Evolutionary conservation across 2,888 invertebrate species (phyloP), one percentile per base, ranked within the genome.

Genomic region (Diadromus collaris): DNA sequence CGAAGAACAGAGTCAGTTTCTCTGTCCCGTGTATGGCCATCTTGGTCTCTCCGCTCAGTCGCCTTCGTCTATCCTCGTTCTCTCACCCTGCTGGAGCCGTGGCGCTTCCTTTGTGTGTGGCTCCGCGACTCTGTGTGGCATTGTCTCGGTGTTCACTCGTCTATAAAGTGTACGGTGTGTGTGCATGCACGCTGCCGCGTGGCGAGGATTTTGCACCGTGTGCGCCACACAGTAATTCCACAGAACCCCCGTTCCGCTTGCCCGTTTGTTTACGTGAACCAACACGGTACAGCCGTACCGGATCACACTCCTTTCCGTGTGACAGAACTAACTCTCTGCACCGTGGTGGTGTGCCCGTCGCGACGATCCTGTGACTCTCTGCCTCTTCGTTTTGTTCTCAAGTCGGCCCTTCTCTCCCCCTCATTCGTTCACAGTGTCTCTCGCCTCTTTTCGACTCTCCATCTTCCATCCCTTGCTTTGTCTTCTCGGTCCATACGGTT

Each of bases 401-500:
- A 46, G 64, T 46, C 56, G 38, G 32, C 73, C 63, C 61, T 51
- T 76, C 64, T 54, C 61, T 51, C 46, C 54, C 56, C 32, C 60
- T 63, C 27, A 6, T 67, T 69, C 46, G n/a, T 44, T 51, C 58
- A 19, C 54, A 44, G 27, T 56, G 63, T 34, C 56, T 58, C 73
- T 77, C 38, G 44, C 32, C 54, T 65, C 65, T 70, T 46, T 58
- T 32, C 44, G 10, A 46, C 27, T 76, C n/a, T 61, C 44, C 29
- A 68, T 65, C 64, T 78, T 71, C 65, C 46, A 63, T 67, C 77
- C 76, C 75, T 76, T 60, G 48, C 68, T 70, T 69, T 56, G 71
- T 68, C 77, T 80, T 82, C 70, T 76, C 69, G 79, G 64, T 79
- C 78, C 65, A 58, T 69, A 38, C 48, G 54, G 64, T 74, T 73